Evolutionary conservation across 1,140 invertebrate genomes (phyloP).

Genomic region (Temnothorax curvispinosus): DNA sequence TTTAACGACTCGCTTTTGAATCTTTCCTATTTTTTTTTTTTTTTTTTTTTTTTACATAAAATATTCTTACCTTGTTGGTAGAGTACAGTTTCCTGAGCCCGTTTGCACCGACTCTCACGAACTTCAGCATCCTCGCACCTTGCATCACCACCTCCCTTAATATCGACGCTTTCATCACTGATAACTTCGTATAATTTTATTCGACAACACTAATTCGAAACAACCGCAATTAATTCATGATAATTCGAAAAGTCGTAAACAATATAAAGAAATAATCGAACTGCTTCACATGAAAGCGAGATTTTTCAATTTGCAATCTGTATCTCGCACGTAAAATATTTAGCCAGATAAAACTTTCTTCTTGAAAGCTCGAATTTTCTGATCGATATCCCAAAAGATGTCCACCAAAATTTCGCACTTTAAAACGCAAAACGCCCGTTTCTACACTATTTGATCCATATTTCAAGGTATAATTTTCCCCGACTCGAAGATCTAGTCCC

Average conservation of each 20-base stretch:
- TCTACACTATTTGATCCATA: not conserved
- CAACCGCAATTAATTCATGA: not conserved
- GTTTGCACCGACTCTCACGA: slow-evolving; percentile 64
- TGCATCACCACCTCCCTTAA: slow-evolving; percentile 17
- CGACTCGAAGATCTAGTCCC: not conserved
- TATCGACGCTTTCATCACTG: not conserved
- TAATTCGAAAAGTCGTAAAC: not conserved
- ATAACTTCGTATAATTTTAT: not conserved
- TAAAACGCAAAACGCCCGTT: not conserved
- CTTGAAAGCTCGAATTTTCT: not conserved
- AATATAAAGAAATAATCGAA: not conserved
- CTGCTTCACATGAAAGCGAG: not conserved
- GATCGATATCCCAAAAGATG: slow-evolving; percentile 11
- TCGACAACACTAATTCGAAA: not conserved
- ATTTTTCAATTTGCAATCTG: not conserved
- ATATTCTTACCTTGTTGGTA: slow-evolving; percentile 69
- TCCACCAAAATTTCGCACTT: not conserved
- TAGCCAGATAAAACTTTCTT: not conserved
- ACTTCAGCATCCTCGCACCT: slow-evolving; percentile 68
- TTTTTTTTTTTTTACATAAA: not conserved
- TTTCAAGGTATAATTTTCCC: not conserved
- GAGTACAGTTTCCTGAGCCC: slow-evolving; percentile 71
- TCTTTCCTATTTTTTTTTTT: not conserved
- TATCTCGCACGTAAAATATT: not conserved
- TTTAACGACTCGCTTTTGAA: not conserved